Conservation (phyloP, 2,888 invertebrate species). For the Drosophila subsilvestris region DNA sequence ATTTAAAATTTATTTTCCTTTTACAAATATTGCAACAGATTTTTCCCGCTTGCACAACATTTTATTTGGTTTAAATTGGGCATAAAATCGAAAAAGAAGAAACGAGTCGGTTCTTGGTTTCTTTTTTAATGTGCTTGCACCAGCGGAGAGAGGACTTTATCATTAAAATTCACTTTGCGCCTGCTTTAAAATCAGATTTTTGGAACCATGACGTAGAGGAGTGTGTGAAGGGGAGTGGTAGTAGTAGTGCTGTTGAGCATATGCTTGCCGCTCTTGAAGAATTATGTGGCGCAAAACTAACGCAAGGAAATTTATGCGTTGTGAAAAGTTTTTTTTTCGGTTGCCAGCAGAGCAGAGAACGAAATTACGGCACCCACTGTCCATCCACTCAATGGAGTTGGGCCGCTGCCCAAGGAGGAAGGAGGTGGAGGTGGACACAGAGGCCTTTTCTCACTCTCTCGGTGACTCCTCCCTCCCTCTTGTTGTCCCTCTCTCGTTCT, state of each 20-base stretch:
- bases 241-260: slow-evolving; percentile 46
- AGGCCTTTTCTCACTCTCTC: slow-evolving; percentile 50
- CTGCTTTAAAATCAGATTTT: slow-evolving; percentile 72
- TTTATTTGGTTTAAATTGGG: slow-evolving; percentile 24
- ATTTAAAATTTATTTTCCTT: slow-evolving; percentile 5
- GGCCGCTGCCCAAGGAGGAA: slow-evolving; percentile 8
- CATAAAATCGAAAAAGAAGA: slow-evolving; percentile 20
- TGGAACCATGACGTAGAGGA: slow-evolving; percentile 23
- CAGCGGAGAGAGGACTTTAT: slow-evolving; percentile 18
- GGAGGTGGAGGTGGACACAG: slow-evolving; percentile 62
- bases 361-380: slow-evolving; percentile 53
- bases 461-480: slow-evolving; percentile 18
- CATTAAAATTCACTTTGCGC: slow-evolving; percentile 74
- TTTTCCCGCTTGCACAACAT: neutral
- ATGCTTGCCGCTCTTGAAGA: slow-evolving; percentile 63
- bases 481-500: slow-evolving; percentile 20
- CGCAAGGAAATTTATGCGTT: slow-evolving; percentile 74
- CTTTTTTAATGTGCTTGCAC: slow-evolving; percentile 11
- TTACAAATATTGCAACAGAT: slow-evolving; percentile 2
- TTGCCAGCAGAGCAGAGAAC: slow-evolving; percentile 26
- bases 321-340: slow-evolving; percentile 64
- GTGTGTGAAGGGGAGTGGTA: slow-evolving; percentile 5
- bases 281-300: slow-evolving; percentile 78
- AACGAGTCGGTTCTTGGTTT: slow-evolving; percentile 4
- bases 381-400: slow-evolving; percentile 61